phyloP scores from a whole-genome alignment of 2,888 invertebrate genomes.

The Parnassius glacialis region DNA sequence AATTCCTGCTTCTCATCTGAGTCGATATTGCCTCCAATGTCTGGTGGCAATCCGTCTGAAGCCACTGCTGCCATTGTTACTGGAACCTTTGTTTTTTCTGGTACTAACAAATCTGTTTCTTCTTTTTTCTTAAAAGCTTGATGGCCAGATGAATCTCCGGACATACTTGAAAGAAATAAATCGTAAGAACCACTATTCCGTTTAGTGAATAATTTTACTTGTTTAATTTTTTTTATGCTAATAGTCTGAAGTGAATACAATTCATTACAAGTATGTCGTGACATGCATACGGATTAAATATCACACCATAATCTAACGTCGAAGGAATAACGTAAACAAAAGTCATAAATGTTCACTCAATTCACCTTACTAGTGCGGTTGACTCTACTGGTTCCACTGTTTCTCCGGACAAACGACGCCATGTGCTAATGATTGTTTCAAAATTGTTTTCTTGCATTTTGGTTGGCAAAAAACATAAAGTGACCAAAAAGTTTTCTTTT shows the following conservation, averaged over 20 bases:
- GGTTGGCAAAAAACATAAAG: constrained; percentile 41
- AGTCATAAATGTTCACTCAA: constrained; percentile 35
- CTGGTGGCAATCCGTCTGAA: constrained; percentile 35
- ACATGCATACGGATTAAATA: constrained; percentile 27
- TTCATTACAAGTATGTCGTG: constrained; percentile 5
- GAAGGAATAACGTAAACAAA: constrained; percentile 50
- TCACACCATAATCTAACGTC: constrained; percentile 30
- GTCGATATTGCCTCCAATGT: constrained; percentile 30
- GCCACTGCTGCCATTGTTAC: constrained; percentile 34
- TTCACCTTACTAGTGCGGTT: constrained; percentile 57
- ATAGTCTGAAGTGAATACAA: background rate
- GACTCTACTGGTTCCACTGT: constrained; percentile 51
- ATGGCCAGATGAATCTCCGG: constrained; percentile 61
- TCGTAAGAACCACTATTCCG: constrained; percentile 13
- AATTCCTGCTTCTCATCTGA: constrained; percentile 55
- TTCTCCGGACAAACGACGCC: constrained; percentile 66
- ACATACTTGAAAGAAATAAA: constrained; percentile 57
- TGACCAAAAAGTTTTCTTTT: constrained; percentile 51
- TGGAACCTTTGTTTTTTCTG: constrained; percentile 41
- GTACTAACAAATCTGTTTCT: constrained; percentile 49
- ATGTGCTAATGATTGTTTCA: constrained; percentile 66
- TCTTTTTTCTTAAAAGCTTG: constrained; percentile 61
- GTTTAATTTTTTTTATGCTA: constrained; percentile 7
- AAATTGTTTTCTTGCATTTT: constrained; percentile 72
- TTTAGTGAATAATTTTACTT: constrained; percentile 1